Evolutionary conservation across 37 sponge, comb jelly and placozoan genomes (phyloP).

Genomic region (Tethya wilhelma): DNA sequence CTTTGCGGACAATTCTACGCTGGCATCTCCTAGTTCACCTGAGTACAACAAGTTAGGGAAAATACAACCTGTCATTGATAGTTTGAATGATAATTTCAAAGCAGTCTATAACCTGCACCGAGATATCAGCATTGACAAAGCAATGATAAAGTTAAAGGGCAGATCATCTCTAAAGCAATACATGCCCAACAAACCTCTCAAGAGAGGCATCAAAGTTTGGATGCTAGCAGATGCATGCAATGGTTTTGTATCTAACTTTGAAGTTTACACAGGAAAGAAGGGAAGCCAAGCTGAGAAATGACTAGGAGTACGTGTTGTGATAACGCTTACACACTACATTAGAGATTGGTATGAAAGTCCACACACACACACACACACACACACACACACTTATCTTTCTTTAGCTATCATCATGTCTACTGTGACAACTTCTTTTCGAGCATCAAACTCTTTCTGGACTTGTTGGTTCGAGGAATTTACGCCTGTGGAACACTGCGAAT

Average conservation of each 20-base stretch:
- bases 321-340: background rate
- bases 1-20: constrained; percentile 28
- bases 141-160: too few species aligned
- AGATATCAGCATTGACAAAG: constrained; percentile 26
- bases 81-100: background rate
- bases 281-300: background rate
- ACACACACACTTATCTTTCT: too few species aligned
- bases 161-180: background rate
- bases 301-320: background rate
- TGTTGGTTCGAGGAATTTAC: too few species aligned
- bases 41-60: constrained; percentile 34
- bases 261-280: constrained; percentile 5
- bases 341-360: too few species aligned
- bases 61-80: constrained; percentile 13
- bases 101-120: constrained; percentile 1
- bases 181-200: too few species aligned
- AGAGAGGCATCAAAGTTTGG: constrained; percentile 6
- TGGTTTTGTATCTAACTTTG: background rate
- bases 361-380: too few species aligned
- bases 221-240: background rate
- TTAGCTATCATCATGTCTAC: too few species aligned
- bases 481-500: too few species aligned
- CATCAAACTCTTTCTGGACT: too few species aligned
- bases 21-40: constrained; percentile 6
- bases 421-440: too few species aligned